A percentile compares a stretch with the other conserved stretches of the same genome.
phyloP scores from a whole-genome alignment of 2,888 invertebrate genomes.

The Synanthedon tipuliformis region DNA sequence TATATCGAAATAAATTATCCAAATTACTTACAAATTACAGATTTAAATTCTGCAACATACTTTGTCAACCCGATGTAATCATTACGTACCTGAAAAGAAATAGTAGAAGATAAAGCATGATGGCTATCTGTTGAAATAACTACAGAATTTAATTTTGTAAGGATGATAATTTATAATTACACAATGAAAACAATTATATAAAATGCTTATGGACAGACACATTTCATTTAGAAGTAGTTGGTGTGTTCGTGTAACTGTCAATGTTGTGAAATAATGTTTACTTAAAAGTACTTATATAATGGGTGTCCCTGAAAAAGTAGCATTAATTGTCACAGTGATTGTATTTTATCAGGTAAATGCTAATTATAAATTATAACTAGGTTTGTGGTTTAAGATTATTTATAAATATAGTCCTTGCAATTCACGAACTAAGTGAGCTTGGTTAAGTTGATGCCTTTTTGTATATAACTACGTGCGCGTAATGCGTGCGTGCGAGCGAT shows the following conservation, averaged over 20 bases:
- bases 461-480: background rate
- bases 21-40: no score
- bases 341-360: constrained; percentile 27
- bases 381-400: background rate
- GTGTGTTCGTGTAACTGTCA: background rate
- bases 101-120: no score
- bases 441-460: background rate
- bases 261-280: background rate
- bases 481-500: background rate
- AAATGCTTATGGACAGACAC: background rate
- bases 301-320: constrained; percentile 34
- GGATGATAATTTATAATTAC: background rate
- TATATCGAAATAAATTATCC: no score
- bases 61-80: no score
- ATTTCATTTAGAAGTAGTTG: background rate
- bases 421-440: no score
- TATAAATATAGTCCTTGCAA: no score
- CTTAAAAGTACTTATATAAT: constrained; percentile 14
- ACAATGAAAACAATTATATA: background rate
- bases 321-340: constrained; percentile 19
- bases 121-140: no score
- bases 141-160: background rate
- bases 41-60: no score
- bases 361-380: background rate
- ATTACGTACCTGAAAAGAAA: no score